These are phyloP conservation scores for Novumbra hubbsi DNA, from an alignment of 2,797 vertebrate genomes.

Conservation along the genomic window DNA sequence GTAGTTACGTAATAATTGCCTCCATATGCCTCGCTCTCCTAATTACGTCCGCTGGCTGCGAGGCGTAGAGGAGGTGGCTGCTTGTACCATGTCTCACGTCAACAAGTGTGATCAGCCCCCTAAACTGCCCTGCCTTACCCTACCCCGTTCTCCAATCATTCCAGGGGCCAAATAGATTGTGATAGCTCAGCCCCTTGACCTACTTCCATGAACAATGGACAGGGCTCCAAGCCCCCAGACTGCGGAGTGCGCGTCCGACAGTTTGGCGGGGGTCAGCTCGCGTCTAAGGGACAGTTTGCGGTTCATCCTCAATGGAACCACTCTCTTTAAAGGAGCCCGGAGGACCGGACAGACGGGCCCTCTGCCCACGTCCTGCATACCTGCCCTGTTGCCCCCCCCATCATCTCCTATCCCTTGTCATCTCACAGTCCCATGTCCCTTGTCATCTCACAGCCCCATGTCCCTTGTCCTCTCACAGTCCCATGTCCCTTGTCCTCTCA, in stretches of 20 bases:
- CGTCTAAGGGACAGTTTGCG: constrained; percentile 36
- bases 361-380: constrained; percentile 59
- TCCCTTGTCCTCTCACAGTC: too few species aligned
- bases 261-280: constrained; percentile 61
- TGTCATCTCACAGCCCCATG: too few species aligned
- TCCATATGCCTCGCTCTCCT: constrained; percentile 51
- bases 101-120: constrained; percentile 66
- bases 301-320: neutral
- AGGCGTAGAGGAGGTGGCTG: constrained; percentile 37
- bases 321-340: constrained; percentile 13
- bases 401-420: too few species aligned
- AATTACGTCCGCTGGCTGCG: constrained; percentile 43
- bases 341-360: constrained; percentile 53
- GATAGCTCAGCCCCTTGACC: constrained; percentile 72
- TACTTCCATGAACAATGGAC: constrained; percentile 79
- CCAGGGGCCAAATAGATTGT: constrained; percentile 64
- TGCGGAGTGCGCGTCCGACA: constrained; percentile 22
- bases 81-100: constrained; percentile 63
- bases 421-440: too few species aligned
- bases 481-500: too few species aligned
- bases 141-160: constrained; percentile 61
- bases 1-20: constrained; percentile 51
- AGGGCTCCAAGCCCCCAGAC: constrained; percentile 72
- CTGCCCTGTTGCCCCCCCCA: constrained; percentile 51
- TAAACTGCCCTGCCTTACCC: constrained; percentile 17